These are phyloP conservation scores for Chrysochloris asiatica DNA, from an alignment of 2,113 vertebrate species.

Conservation along the genomic window DNA sequence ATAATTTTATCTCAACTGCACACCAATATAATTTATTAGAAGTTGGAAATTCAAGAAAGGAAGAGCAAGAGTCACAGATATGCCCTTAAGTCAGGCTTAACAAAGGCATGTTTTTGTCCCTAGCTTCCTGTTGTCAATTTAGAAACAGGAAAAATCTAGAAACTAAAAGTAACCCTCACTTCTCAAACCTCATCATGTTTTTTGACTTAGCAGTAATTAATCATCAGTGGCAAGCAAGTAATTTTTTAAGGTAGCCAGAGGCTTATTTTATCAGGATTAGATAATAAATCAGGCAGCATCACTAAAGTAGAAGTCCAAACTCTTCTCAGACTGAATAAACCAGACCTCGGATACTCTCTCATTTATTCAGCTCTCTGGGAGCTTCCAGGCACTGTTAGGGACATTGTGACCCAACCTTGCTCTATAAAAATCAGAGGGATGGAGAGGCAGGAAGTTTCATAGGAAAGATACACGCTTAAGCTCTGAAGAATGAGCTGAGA, in stretches of 20 bases:
- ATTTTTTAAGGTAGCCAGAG: conserved; percentile 83
- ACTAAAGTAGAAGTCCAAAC: conserved; percentile 83
- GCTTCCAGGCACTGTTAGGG: conserved; percentile 45
- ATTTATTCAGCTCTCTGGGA: conserved; percentile 61
- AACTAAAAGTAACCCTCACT: conserved; percentile 77
- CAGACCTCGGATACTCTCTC: conserved; percentile 68
- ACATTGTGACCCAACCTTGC: conserved; percentile 38
- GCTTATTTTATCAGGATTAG: conserved; percentile 87
- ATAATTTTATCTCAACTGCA: conserved; percentile 41
- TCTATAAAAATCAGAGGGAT: conserved; percentile 58
- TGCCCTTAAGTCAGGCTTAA: conserved; percentile 78
- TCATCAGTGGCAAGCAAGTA: conserved; percentile 84
- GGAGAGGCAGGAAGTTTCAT: conserved; percentile 71
- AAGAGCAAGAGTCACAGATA: conserved; percentile 71
- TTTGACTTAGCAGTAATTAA: conserved; percentile 86
- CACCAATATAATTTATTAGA: conserved; percentile 53
- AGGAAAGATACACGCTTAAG: conserved; percentile 46
- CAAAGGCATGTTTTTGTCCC: conserved; percentile 79
- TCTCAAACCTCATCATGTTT: conserved; percentile 82
- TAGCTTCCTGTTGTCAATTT: conserved; percentile 75
- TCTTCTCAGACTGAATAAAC: conserved; percentile 83
- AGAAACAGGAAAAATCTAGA: conserved; percentile 69
- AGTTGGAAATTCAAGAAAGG: conserved; percentile 67
- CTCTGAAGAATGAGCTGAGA: conserved; percentile 61
- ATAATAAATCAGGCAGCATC: conserved; percentile 86